Percentiles rank a stretch among this genome's conserved stretches.
These are phyloP conservation scores for Erethizon dorsatum DNA, from an alignment of 2,797 vertebrate genomes.

Conservation along the genomic window DNA sequence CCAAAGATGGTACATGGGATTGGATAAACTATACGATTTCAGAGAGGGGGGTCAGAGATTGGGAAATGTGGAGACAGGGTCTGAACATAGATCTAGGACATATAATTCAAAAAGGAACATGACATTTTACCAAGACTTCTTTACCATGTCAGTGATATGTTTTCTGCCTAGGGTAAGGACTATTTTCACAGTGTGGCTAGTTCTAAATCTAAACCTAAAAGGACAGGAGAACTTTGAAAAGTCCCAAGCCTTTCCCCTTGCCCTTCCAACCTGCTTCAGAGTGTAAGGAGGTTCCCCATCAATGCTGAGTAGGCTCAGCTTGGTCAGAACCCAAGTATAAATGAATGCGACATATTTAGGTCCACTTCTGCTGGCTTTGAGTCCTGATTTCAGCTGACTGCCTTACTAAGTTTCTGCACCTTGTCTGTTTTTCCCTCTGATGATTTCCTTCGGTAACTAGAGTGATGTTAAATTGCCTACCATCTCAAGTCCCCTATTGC, in stretches of 20 bases:
- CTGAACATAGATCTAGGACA: background rate
- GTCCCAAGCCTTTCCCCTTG: background rate
- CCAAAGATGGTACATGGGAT: background rate
- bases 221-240: background rate
- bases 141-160: background rate
- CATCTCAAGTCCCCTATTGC: background rate
- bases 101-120: conserved; percentile 13
- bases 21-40: background rate
- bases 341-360: background rate
- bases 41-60: background rate
- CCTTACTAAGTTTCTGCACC: background rate
- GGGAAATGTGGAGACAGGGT: background rate
- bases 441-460: conserved; percentile 38
- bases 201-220: background rate
- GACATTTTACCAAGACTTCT: background rate
- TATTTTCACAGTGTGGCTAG: background rate
- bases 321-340: background rate
- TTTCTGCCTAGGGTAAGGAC: background rate
- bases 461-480: background rate
- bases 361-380: background rate
- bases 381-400: background rate
- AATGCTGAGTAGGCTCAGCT: background rate
- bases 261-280: background rate
- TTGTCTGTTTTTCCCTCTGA: background rate
- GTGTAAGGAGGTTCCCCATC: background rate